These are phyloP conservation scores for Drosophila lacteicornis DNA, from an alignment of 1,140 invertebrate species.

Conservation along the genomic window DNA sequence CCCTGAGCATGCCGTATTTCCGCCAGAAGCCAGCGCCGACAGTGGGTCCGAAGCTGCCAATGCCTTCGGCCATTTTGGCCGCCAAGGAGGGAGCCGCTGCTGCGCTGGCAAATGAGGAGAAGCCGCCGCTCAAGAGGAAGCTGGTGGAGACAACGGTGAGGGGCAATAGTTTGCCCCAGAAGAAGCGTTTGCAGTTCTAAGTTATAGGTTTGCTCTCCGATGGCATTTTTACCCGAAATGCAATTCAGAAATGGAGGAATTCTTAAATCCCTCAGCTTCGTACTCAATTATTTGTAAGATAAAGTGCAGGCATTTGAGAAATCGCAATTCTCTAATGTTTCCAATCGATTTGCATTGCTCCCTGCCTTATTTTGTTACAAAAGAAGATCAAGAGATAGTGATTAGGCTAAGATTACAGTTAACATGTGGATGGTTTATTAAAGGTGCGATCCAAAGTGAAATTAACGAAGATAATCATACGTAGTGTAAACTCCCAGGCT, in stretches of 20 bases:
- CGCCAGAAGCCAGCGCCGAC: constrained; percentile 96
- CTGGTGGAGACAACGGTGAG: constrained; percentile 67
- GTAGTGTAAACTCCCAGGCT: too few species aligned
- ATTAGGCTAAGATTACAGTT: constrained; percentile 5
- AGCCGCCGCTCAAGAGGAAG: constrained; percentile 57
- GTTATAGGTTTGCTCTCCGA: background rate
- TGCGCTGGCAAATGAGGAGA: constrained; percentile 47
- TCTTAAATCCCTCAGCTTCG: background rate
- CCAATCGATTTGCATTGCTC: background rate
- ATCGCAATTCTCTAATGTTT: background rate
- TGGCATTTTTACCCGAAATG: background rate
- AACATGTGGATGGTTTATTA: constrained; percentile 18
- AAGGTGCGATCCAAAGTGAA: constrained; percentile 13
- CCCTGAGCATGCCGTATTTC: constrained; percentile 93
- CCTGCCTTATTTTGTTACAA: constrained; percentile 8
- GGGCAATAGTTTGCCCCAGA: constrained; percentile 60
- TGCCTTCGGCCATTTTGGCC: constrained; percentile 86
- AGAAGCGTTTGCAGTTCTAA: constrained; percentile 68
- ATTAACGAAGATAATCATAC: too few species aligned
- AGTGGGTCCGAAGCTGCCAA: constrained; percentile 91
- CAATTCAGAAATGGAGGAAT: too few species aligned
- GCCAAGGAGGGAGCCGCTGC: constrained; percentile 73
- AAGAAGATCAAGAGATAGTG: background rate
- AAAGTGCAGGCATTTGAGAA: background rate
- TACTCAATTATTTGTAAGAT: background rate